Base-by-base conservation (phyloP, 2,888 invertebrate genomes). In the Lissonota sp. region DNA sequence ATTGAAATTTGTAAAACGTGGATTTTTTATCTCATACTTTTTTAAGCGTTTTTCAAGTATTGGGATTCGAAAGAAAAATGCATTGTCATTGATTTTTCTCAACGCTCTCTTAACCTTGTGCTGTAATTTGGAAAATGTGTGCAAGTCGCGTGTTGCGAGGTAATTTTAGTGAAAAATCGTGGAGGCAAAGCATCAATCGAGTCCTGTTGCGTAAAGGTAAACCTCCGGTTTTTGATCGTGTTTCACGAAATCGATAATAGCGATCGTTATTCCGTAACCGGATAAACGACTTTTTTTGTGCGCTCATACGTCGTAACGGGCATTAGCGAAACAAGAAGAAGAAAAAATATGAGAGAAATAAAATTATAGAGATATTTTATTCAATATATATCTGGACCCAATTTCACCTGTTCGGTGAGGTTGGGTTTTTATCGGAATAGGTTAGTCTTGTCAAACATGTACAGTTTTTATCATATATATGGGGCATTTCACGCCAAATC, bases 351-450 rank as follows among this genome's bases (percentile, higher is more conserved):
- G 12, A 14, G 14, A 64, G n/a, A n/a, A n/a, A 44, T 12, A 46
- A n/a, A 14, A 40, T 12, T 39, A n/a, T 37, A 72, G 16, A 8
- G 46, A 4, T 58, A 14, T 72, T 76, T 69, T 58, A 53, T 49
- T 10, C 3, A 10, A 62, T 55, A 42, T 44, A 10, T 64, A 71
- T 69, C 39, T 58, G 77, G 69, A 64, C 51, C 64, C 16, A 69
- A 77, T 80, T 80, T 77, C 58, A 72, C 77, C 73, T 72, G 76
- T 57, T 71, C 39, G 58, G 51, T 58, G 7, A 73, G 73, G 63
- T 69, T 73, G 64, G 73, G 46, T 69, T 14, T n/a, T 46, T 44
- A 55, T 39, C 63, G 62, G 72, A 51, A 73, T 60, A 64, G 77
- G 77, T 80, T 77, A 73, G 77, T 39, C 10, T 40, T 39, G 39